Evolutionary conservation across 2,888 invertebrate genomes (phyloP).

Genomic region (Drosophila trichaetosa): DNA sequence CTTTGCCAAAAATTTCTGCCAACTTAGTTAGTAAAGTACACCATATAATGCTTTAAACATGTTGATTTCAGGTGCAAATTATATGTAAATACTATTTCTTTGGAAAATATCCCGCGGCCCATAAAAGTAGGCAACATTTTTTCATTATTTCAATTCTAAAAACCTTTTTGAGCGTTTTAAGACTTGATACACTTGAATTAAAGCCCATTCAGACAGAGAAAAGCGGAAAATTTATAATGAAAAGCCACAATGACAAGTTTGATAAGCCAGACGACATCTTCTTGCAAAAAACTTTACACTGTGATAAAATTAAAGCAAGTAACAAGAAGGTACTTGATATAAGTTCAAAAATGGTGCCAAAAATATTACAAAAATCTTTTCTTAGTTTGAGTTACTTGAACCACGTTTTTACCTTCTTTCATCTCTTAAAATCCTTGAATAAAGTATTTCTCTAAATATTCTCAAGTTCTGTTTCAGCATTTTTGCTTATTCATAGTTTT

Average conservation of each 20-base stretch:
- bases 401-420: background rate
- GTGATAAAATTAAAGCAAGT: background rate
- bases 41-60: conserved; percentile 16
- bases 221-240: conserved; percentile 8
- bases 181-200: conserved; percentile 12
- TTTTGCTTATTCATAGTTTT: background rate
- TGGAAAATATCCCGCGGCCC: conserved; percentile 1
- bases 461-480: background rate
- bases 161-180: conserved; percentile 44
- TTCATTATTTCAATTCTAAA: background rate
- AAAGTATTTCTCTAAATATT: background rate
- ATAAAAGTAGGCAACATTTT: conserved; percentile 48
- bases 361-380: background rate
- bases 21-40: background rate
- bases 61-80: conserved; percentile 7
- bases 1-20: background rate
- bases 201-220: background rate
- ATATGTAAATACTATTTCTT: conserved; percentile 2
- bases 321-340: background rate
- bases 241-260: conserved; percentile 37
- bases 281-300: conserved; percentile 22
- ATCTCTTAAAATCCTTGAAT: no score
- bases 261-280: background rate
- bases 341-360: background rate
- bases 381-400: background rate